These are phyloP conservation scores for Montifringilla adamsi DNA, from an alignment of 2,113 vertebrate genomes.

Conservation along the genomic window DNA sequence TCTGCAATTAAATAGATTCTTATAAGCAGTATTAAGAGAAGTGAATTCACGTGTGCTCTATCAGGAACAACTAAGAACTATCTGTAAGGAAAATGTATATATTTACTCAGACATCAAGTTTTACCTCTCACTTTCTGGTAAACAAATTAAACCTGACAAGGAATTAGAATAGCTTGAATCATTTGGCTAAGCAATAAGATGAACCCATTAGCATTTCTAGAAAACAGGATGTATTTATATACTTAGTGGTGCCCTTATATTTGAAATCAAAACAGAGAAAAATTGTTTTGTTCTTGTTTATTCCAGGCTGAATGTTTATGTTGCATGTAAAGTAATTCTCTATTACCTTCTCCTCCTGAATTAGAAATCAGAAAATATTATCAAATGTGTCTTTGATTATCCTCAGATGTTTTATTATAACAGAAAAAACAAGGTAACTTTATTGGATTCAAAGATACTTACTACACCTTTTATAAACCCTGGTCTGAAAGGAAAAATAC, in stretches of 20 bases:
- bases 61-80: background rate
- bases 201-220: background rate
- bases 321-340: background rate
- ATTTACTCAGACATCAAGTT: background rate
- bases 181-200: background rate
- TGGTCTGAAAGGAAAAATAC: background rate
- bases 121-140: background rate
- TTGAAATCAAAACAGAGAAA: background rate
- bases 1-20: background rate
- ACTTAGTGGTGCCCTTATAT: background rate
- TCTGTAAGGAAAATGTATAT: background rate
- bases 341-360: background rate
- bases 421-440: background rate
- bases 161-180: background rate
- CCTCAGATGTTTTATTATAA: background rate
- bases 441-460: background rate
- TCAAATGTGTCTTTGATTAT: background rate
- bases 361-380: background rate
- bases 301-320: background rate
- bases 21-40: background rate
- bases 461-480: background rate
- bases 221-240: background rate
- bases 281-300: background rate
- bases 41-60: background rate
- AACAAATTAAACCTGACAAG: slow-evolving; percentile 1